These are phyloP conservation scores for Lithobates sylvaticus DNA, from an alignment of 2,797 vertebrate genomes.

Conservation along the genomic window DNA sequence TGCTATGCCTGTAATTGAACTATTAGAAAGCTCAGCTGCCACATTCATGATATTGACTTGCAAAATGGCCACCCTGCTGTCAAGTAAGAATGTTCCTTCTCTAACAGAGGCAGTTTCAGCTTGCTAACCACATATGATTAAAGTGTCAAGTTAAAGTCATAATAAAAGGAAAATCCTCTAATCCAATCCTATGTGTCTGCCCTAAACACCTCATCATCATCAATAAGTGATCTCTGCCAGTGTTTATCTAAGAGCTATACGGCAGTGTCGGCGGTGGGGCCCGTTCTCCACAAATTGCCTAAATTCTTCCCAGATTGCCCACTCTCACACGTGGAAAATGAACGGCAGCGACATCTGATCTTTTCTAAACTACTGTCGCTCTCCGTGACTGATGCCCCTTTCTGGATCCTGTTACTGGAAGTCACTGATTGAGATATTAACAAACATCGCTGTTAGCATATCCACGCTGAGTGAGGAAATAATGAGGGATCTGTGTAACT, in stretches of 20 bases:
- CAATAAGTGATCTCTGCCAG: neutral
- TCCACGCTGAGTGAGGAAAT: neutral
- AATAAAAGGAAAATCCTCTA: slow-evolving; percentile 46
- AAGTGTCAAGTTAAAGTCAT: too few relatives aligned
- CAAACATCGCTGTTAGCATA: neutral
- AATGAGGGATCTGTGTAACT: too few relatives aligned
- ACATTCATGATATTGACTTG: too few relatives aligned
- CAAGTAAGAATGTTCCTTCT: too few relatives aligned
- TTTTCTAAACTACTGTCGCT: slow-evolving; percentile 12
- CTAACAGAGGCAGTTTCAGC: too few relatives aligned
- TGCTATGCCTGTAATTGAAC: too few relatives aligned
- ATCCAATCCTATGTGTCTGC: neutral
- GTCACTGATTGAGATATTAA: neutral
- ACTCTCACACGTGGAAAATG: slow-evolving; percentile 7
- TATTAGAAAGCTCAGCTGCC: too few relatives aligned
- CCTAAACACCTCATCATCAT: neutral
- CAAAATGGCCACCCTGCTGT: too few relatives aligned
- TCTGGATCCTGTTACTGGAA: neutral
- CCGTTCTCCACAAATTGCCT: too few relatives aligned
- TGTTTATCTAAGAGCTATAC: neutral
- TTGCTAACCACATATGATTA: too few relatives aligned
- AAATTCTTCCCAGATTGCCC: neutral
- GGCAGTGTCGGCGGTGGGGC: neutral
- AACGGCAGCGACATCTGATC: slow-evolving; percentile 12
- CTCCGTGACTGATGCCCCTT: neutral